Percentiles rank a stretch among this genome's conserved stretches.
phyloP scores from a whole-genome alignment of 1,140 invertebrate species.

The Drosophila burlai region DNA sequence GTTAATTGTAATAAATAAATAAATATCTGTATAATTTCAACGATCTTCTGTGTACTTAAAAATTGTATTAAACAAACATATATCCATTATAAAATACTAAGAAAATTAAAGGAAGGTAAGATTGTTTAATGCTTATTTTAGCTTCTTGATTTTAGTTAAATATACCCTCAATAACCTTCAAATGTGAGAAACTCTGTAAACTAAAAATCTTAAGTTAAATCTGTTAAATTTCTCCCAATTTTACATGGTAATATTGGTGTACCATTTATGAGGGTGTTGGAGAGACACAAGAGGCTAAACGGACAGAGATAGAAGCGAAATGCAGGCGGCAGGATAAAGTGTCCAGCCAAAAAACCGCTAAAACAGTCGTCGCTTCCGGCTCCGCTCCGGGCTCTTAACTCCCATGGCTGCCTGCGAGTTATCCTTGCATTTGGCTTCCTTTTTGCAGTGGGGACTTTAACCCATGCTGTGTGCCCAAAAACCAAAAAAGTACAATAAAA shows the following conservation, averaged over 20 bases:
- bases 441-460: conserved; percentile 16
- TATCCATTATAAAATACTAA: no score
- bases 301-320: neutral
- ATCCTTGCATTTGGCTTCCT: conserved; percentile 20
- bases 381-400: conserved; percentile 20
- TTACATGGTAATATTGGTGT: neutral
- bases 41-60: no score
- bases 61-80: no score
- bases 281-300: neutral
- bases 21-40: no score
- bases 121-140: neutral
- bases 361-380: conserved; percentile 51
- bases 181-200: neutral
- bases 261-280: conserved; percentile 24
- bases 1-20: no score
- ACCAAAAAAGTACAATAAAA: conserved; percentile 26
- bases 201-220: conserved; percentile 1
- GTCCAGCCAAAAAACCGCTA: conserved; percentile 58
- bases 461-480: conserved; percentile 40
- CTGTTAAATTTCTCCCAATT: neutral
- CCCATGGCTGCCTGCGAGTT: conserved; percentile 18
- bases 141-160: neutral
- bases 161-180: neutral
- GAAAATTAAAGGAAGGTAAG: no score
- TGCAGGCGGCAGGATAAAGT: conserved; percentile 31